Percentiles rank a stretch among this genome's conserved stretches.
These are phyloP conservation scores for Musca vetustissima DNA, from an alignment of 1,140 invertebrate genomes.

Conservation along the genomic window DNA sequence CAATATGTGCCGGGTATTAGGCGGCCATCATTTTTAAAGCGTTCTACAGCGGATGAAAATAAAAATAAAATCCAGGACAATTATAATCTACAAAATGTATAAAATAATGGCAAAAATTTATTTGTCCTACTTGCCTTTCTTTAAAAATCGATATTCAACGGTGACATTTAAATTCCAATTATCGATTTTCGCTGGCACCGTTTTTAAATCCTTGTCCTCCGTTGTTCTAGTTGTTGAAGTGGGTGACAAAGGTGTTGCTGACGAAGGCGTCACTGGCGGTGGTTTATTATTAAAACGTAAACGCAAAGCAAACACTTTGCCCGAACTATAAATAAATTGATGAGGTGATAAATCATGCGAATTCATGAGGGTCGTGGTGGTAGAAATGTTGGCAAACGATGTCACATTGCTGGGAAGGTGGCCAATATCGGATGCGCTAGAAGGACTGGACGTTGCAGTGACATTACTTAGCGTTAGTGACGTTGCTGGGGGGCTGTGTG, in stretches of 20 bases:
- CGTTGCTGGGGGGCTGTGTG: neutral
- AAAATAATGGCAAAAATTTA: neutral
- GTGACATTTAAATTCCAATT: constrained; percentile 41
- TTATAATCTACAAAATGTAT: neutral
- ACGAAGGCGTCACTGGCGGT: constrained; percentile 27
- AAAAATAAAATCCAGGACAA: neutral
- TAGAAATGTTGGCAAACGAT: constrained; percentile 6
- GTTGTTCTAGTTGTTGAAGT: neutral
- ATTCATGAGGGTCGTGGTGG: neutral
- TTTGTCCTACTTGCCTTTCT: constrained; percentile 40
- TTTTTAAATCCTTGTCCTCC: neutral
- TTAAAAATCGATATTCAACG: constrained; percentile 50
- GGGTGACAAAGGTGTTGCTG: neutral
- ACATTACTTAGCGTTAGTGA: too few species aligned
- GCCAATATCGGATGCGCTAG: constrained; percentile 10
- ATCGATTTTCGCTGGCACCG: constrained; percentile 3
- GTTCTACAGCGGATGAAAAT: constrained; percentile 36
- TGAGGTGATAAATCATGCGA: constrained; percentile 32
- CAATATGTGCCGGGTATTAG: constrained; percentile 48
- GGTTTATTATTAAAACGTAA: constrained; percentile 42
- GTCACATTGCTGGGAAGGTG: too few species aligned
- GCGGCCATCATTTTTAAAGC: constrained; percentile 47
- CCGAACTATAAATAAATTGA: constrained; percentile 51
- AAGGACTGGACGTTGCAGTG: constrained; percentile 11
- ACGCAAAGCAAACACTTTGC: constrained; percentile 43